phyloP scores from a whole-genome alignment of 2,113 vertebrate genomes.

The Bambusicola thoracicus region DNA sequence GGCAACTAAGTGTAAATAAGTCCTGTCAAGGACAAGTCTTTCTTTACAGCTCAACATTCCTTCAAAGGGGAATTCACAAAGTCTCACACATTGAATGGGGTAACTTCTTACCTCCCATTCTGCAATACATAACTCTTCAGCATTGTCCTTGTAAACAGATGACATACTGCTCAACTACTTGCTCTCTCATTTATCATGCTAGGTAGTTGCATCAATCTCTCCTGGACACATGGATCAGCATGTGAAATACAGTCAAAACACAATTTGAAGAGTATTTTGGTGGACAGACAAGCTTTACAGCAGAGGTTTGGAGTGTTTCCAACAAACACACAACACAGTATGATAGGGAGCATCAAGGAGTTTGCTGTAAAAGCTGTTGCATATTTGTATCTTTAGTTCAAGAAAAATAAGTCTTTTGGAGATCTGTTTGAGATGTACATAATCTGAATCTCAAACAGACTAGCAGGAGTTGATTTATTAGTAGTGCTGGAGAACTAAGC shows the following conservation, averaged over 20 bases:
- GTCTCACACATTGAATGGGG: neutral
- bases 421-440: neutral
- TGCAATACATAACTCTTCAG: neutral
- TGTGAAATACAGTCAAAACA: neutral
- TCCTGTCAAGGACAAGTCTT: neutral
- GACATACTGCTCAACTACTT: neutral
- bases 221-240: neutral
- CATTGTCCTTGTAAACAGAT: fast-evolving
- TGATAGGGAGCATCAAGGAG: neutral
- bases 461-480: neutral
- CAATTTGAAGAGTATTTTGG: neutral
- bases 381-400: neutral
- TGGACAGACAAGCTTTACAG: neutral
- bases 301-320: neutral
- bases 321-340: neutral
- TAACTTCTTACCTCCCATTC: neutral
- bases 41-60: neutral
- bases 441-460: neutral
- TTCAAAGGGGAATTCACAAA: neutral
- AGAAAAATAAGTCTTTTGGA: neutral
- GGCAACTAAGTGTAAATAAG: neutral
- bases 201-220: neutral
- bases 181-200: neutral
- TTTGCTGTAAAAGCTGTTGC: neutral
- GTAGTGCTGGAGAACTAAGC: neutral